phyloP scores from a whole-genome alignment of 1,140 invertebrate species.

The Drosophila ambigua region DNA sequence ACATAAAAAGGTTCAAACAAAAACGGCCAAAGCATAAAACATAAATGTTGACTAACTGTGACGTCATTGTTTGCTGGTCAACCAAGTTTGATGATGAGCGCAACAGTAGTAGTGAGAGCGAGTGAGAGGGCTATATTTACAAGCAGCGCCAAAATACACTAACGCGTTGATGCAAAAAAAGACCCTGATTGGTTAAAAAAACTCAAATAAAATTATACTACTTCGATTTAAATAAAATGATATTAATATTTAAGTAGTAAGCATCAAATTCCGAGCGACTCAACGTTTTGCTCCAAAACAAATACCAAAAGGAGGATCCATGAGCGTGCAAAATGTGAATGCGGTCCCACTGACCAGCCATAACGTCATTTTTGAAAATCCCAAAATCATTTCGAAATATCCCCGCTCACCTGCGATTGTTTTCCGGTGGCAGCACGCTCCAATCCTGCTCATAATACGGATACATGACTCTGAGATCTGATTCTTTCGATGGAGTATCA shows the following conservation, averaged over 20 bases:
- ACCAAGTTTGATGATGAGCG: slow-evolving; percentile 63
- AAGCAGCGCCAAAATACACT: slow-evolving; percentile 33
- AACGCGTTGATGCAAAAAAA: slow-evolving; percentile 16
- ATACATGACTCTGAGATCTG: slow-evolving; percentile 85
- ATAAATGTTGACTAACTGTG: too few relatives aligned
- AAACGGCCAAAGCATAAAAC: too few relatives aligned
- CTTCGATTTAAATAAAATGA: too few relatives aligned
- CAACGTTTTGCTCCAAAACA: slow-evolving; percentile 13
- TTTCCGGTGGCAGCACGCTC: slow-evolving; percentile 91
- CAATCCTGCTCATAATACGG: slow-evolving; percentile 91
- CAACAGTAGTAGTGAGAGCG: slow-evolving; percentile 70
- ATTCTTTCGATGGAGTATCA: too few relatives aligned
- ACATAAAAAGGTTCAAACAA: too few relatives aligned
- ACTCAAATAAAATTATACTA: too few relatives aligned
- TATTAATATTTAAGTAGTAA: background rate
- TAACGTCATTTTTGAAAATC: slow-evolving; percentile 32
- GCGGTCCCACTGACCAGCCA: slow-evolving; percentile 31
- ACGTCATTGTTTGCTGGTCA: too few relatives aligned
- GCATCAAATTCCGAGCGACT: slow-evolving; percentile 3
- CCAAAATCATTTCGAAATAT: slow-evolving; percentile 7
- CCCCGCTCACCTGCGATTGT: slow-evolving; percentile 89
- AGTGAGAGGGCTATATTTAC: slow-evolving; percentile 64
- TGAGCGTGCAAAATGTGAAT: background rate
- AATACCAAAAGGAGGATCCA: background rate
- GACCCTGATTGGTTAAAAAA: background rate